Evolutionary conservation across 2,113 vertebrate genomes (phyloP).

Genomic region (Recurvirostra avosetta): DNA sequence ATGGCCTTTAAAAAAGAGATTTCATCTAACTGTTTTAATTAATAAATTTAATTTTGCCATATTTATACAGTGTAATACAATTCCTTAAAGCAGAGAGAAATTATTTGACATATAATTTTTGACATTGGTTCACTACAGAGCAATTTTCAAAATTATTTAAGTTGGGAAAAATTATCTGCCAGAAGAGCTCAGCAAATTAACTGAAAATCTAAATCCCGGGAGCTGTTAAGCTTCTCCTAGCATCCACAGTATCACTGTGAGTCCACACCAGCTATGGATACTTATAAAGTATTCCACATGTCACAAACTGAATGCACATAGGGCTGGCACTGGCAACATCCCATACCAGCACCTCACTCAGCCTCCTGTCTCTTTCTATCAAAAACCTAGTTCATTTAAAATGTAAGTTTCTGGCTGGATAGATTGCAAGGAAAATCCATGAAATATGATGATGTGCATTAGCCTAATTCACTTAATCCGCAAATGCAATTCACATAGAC

Average conservation of each 20-base stretch:
- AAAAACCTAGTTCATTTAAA: background rate
- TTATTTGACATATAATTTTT: background rate
- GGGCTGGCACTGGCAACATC: background rate
- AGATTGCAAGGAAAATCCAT: background rate
- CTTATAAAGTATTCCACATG: background rate
- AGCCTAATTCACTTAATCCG: background rate
- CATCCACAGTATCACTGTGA: background rate
- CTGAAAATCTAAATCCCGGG: background rate
- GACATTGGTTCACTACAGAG: background rate
- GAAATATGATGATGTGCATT: background rate
- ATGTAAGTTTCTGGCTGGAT: background rate
- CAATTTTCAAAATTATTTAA: background rate
- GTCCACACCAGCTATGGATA: background rate
- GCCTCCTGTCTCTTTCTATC: background rate
- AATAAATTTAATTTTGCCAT: background rate
- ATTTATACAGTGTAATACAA: background rate
- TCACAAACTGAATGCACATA: background rate
- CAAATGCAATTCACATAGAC: background rate
- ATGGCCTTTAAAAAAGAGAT: background rate
- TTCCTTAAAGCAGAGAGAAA: background rate
- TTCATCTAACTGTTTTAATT: background rate
- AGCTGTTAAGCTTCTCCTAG: background rate
- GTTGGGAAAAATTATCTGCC: background rate
- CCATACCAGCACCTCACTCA: background rate
- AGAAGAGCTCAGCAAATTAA: background rate